Conservation (phyloP, 2,797 vertebrate species). For the Tokudaia muenninki region DNA sequence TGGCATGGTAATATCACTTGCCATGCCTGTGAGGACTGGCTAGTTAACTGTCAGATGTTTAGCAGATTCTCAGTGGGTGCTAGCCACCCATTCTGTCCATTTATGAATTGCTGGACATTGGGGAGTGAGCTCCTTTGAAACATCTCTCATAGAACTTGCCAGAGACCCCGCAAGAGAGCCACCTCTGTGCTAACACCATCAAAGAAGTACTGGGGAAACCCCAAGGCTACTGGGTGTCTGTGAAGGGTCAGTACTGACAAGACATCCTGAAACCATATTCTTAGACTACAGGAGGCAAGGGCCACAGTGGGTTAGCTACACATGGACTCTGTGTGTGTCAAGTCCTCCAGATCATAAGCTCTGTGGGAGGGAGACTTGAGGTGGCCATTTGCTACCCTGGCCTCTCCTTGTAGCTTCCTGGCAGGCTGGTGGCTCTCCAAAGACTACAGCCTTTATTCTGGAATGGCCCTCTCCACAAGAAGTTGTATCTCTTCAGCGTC, state of each 20-base stretch:
- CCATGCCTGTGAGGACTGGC: neutral
- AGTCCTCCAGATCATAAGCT: neutral
- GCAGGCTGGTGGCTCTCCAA: neutral
- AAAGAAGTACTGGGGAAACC: neutral
- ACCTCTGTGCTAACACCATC: neutral
- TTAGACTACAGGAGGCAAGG: neutral
- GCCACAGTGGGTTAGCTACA: neutral
- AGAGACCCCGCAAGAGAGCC: neutral
- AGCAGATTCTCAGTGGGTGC: neutral
- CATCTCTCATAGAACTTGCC: neutral
- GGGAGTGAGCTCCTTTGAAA: neutral
- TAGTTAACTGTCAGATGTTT: neutral
- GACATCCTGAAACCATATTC: neutral
- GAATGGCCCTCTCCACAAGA: neutral
- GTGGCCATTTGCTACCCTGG: neutral
- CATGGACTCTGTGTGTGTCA: accelerated
- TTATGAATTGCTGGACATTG: neutral
- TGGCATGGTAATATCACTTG: neutral
- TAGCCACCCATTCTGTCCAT: neutral
- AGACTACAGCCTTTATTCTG: neutral
- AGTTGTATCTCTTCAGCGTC: neutral
- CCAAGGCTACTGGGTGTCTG: neutral
- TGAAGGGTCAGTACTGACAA: neutral
- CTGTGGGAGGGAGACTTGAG: neutral
- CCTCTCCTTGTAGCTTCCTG: neutral